Evolutionary conservation across 2,797 vertebrate genomes (phyloP), one percentile per base, ranked within the genome.

Genomic region (Sebastes taczanowskii): DNA sequence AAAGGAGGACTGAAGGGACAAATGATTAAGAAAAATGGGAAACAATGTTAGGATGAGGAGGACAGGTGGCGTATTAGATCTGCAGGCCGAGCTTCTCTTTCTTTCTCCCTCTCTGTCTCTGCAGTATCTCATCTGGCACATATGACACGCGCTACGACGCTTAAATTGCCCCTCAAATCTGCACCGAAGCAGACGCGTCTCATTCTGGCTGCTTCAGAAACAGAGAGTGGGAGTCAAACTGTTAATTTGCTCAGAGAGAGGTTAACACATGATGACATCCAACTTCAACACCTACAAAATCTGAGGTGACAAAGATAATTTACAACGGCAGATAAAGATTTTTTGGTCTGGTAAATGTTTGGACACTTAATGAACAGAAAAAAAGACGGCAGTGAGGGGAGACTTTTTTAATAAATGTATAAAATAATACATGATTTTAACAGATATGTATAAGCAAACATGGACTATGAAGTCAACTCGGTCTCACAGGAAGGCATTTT

Each of bases 201-300:
- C 52, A 34, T 73, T 59, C 7, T 65, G 70, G 49, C 82, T 84
- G 60, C 72, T 56, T 77, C 49, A 69, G 60, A 68, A 74, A 66
- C 68, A 62, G 20, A 55, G 79, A 59, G 85, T 89, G 76, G 86
- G 90, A 86, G 83, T 84, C 68, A 71, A 85, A 77, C 56, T 38
- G 9, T 46, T 79, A 56, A 69, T 78, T 79, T 85, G 76, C 52
- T 32, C 22, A 73, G 22, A 69, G 30, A 30, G 32, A 55, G 30
- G 30, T 11, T 59, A 42, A 71, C 55, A 58, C 60, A 30, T 18
- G 46, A 69, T 60, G 46, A 78, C 68, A 78, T 78, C 46, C 55
- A 82, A 71, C 16, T 69, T 73, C 27, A 64, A 27, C 27, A 42
- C 56, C 38, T 56, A 32, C 25, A 82, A 61, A 49, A 30, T 0